phyloP scores from a whole-genome alignment of 2,797 vertebrate genomes.

The Acipenser oxyrinchus region DNA sequence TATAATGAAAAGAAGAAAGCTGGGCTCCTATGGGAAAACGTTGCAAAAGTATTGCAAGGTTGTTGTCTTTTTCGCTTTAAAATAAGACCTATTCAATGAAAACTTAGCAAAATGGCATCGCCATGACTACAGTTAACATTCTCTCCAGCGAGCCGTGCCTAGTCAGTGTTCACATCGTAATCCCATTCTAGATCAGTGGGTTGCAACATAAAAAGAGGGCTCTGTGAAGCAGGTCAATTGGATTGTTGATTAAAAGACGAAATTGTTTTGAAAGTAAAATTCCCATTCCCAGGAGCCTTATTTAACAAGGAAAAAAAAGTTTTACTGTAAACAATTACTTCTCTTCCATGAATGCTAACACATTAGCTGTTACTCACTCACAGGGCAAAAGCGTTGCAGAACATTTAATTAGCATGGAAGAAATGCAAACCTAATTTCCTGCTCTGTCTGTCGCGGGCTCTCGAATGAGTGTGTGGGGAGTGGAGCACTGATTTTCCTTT shows the following conservation, averaged over 20 bases:
- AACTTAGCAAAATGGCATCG: background rate
- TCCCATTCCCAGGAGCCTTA: background rate
- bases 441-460: too few species aligned
- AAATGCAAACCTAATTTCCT: too few species aligned
- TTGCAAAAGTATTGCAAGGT: background rate
- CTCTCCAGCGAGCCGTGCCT: background rate
- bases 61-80: background rate
- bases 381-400: too few species aligned
- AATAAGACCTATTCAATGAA: background rate
- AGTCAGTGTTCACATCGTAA: background rate
- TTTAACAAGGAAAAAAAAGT: background rate
- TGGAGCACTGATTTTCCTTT: too few species aligned
- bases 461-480: too few species aligned
- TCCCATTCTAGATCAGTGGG: background rate
- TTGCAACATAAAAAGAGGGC: background rate
- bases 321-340: too few species aligned
- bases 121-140: background rate
- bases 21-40: background rate
- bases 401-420: too few species aligned
- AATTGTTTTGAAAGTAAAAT: background rate
- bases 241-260: slow-evolving; percentile 5
- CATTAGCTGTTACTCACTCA: background rate
- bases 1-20: background rate
- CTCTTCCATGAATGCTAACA: too few species aligned
- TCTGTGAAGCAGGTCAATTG: background rate